Conservation (phyloP, 2,888 invertebrate genomes). For the Pachycephus smyrnensis region DNA sequence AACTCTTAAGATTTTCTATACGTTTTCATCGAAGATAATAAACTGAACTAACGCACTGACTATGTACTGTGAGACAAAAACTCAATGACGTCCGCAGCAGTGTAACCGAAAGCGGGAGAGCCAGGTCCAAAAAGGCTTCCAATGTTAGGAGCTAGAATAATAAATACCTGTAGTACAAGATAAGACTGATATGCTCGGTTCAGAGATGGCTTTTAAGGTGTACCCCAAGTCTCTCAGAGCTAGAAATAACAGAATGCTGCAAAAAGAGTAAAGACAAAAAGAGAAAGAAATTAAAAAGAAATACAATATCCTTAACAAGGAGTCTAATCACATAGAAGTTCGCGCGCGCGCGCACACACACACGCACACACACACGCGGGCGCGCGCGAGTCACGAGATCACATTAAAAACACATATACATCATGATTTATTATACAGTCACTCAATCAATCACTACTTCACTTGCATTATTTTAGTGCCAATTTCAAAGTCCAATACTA, state of each 20-base stretch:
- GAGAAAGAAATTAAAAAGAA: neutral
- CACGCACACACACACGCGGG: no score
- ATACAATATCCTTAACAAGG: neutral
- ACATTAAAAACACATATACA: neutral
- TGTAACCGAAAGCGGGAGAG: neutral
- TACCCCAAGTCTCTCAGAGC: neutral
- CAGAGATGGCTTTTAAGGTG: neutral
- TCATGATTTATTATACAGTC: neutral
- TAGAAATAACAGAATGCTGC: neutral
- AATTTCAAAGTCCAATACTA: neutral
- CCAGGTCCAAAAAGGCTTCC: neutral
- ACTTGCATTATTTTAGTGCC: neutral
- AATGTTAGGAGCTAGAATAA: neutral
- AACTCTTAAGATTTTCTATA: neutral
- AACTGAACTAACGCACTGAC: no score
- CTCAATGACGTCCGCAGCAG: neutral
- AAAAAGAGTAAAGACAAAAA: neutral
- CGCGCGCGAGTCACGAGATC: no score
- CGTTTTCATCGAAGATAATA: neutral
- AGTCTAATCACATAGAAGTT: neutral
- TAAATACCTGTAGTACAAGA: conserved; percentile 38
- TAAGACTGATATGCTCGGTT: conserved; percentile 44
- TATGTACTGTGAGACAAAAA: no score
- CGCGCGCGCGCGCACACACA: no score
- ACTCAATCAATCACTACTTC: neutral